These are phyloP conservation scores for Cataglyphis cursor DNA, from an alignment of 2,888 invertebrate species.

Conservation along the genomic window DNA sequence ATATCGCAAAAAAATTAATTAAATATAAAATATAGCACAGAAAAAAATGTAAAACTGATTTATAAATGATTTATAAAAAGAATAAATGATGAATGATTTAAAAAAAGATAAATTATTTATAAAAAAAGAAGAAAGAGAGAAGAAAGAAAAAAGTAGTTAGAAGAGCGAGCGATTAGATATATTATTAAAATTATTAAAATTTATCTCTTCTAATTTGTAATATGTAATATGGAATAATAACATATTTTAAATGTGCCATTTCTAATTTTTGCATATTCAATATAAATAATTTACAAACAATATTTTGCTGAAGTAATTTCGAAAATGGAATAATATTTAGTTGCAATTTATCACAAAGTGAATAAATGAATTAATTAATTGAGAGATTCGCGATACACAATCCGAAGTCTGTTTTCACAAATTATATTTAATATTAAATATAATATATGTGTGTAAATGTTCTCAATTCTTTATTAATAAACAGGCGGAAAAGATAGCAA, in stretches of 20 bases:
- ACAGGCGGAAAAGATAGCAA: not conserved
- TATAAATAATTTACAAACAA: conserved; percentile 14
- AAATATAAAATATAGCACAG: not conserved
- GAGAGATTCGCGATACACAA: conserved; percentile 5
- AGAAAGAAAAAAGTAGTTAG: not conserved
- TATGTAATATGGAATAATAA: not conserved
- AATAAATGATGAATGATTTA: not conserved
- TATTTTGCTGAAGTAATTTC: conserved; percentile 24
- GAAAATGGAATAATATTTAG: conserved; percentile 24
- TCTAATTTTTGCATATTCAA: not conserved
- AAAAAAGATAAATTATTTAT: not conserved
- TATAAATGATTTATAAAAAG: not conserved
- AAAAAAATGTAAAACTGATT: not conserved
- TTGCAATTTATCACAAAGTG: conserved; percentile 22
- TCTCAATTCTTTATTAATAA: not conserved
- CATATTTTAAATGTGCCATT: not conserved
- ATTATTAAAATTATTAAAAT: conserved; percentile 18
- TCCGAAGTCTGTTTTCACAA: not conserved
- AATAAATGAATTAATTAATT: conserved; percentile 46
- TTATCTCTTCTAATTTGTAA: not conserved
- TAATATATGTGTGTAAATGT: conserved; percentile 11
- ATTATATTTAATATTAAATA: conserved; percentile 32
- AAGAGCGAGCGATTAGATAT: not conserved
- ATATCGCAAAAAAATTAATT: not conserved
- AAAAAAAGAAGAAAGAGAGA: not conserved